Evolutionary conservation across 2,113 vertebrate species (phyloP).

Genomic region (Odocoileus virginianus): DNA sequence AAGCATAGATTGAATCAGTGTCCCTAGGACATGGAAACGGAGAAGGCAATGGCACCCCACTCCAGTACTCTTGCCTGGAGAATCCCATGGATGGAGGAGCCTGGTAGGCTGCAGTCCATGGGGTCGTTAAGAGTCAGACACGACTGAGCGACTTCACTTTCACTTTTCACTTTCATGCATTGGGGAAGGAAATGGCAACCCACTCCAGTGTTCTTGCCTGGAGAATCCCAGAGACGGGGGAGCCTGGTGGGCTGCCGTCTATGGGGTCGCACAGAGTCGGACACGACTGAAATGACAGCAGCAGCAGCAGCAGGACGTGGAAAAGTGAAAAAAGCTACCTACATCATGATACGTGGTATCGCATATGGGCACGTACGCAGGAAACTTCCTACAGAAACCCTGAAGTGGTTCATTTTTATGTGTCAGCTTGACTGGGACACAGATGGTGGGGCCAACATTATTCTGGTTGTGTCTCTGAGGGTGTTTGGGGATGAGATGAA

Average conservation of each 20-base stretch:
- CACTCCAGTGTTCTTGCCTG: background rate
- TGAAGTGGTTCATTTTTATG: background rate
- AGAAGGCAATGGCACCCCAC: background rate
- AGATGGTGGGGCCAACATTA: background rate
- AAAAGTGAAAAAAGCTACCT: background rate
- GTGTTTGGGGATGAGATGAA: background rate
- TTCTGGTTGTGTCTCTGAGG: background rate
- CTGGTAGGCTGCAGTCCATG: background rate
- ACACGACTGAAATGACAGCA: fast-evolving
- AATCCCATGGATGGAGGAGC: background rate
- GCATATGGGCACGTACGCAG: fast-evolving
- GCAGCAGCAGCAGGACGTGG: background rate
- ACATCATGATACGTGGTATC: fast-evolving
- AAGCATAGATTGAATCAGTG: no score
- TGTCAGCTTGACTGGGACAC: background rate
- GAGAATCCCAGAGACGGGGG: background rate
- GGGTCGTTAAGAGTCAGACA: background rate
- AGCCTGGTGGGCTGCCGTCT: background rate
- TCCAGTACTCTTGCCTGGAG: background rate
- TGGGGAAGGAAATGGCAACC: background rate
- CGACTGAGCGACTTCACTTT: background rate
- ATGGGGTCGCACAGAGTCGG: background rate
- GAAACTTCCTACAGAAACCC: background rate
- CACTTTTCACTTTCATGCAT: background rate
- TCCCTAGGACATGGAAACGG: fast-evolving